phyloP scores from a whole-genome alignment of 2,113 vertebrate species.

The Psettodes erumei region DNA sequence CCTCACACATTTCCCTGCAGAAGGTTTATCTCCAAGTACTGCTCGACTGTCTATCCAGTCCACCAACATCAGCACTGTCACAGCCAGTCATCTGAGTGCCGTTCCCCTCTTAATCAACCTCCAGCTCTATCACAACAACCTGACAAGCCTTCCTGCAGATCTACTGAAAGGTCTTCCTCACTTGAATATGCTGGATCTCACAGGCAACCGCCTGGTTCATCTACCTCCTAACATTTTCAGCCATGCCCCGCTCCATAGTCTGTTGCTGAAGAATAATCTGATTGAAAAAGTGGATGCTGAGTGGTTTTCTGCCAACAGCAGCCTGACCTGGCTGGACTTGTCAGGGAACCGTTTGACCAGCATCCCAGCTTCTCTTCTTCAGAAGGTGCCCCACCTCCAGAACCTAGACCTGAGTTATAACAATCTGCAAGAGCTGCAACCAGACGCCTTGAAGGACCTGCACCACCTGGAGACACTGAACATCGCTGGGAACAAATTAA shows the following conservation, averaged over 20 bases:
- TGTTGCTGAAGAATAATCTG: slow-evolving; percentile 84
- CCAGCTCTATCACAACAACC: slow-evolving; percentile 84
- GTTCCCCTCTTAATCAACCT: slow-evolving; percentile 80
- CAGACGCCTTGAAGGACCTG: slow-evolving; percentile 60
- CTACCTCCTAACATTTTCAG: slow-evolving; percentile 78
- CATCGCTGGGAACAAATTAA: slow-evolving; percentile 83
- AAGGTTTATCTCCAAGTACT: slow-evolving; percentile 72
- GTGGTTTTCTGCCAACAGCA: slow-evolving; percentile 78
- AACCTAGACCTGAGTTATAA: slow-evolving; percentile 85
- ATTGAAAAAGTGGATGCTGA: slow-evolving; percentile 51
- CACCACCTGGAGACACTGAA: slow-evolving; percentile 76
- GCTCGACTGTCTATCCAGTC: slow-evolving; percentile 80
- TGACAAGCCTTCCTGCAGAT: slow-evolving; percentile 72
- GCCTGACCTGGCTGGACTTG: slow-evolving; percentile 80
- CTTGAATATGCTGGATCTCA: slow-evolving; percentile 84
- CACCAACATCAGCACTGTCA: slow-evolving; percentile 77
- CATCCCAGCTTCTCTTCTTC: slow-evolving; percentile 69
- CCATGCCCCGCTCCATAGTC: slow-evolving; percentile 59
- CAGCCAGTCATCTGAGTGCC: slow-evolving; percentile 49
- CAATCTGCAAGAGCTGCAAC: slow-evolving; percentile 73
- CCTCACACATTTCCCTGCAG: slow-evolving; percentile 69
- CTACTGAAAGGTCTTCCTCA: slow-evolving; percentile 71
- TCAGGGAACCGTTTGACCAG: slow-evolving; percentile 78
- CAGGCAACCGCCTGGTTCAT: slow-evolving; percentile 81
- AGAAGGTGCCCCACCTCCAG: slow-evolving; percentile 66